phyloP scores from a whole-genome alignment of 2,888 invertebrate species.

The Luperina nickerlii region DNA sequence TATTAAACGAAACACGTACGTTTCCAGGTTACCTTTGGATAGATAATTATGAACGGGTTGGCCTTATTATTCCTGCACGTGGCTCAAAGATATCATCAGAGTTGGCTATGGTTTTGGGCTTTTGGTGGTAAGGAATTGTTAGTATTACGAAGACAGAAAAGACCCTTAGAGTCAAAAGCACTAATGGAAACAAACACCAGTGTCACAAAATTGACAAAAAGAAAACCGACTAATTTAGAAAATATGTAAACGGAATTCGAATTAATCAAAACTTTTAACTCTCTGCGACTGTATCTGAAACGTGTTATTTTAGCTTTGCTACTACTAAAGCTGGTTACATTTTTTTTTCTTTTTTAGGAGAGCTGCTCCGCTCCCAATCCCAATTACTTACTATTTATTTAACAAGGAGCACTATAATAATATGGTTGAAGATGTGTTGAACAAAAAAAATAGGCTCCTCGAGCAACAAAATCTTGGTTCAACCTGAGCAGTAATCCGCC shows the following conservation, averaged over 20 bases:
- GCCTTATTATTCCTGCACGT: neutral
- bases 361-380: no score
- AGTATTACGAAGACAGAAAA: neutral
- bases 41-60: slow-evolving; percentile 5
- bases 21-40: slow-evolving; percentile 7
- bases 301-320: no score
- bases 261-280: neutral
- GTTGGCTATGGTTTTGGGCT: neutral
- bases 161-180: neutral
- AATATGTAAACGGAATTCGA: neutral
- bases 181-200: neutral
- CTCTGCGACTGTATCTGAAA: neutral
- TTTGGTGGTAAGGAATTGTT: neutral
- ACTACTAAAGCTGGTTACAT: neutral
- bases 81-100: slow-evolving; percentile 7
- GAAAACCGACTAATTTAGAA: neutral
- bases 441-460: neutral
- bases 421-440: neutral
- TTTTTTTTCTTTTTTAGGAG: no score
- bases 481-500: neutral
- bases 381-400: no score
- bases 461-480: neutral
- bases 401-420: neutral
- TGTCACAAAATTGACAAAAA: neutral
- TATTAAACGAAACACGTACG: slow-evolving; percentile 23